Evolutionary conservation across 1,140 invertebrate species (phyloP).

Genomic region (Tyrophagus putrescentiae): DNA sequence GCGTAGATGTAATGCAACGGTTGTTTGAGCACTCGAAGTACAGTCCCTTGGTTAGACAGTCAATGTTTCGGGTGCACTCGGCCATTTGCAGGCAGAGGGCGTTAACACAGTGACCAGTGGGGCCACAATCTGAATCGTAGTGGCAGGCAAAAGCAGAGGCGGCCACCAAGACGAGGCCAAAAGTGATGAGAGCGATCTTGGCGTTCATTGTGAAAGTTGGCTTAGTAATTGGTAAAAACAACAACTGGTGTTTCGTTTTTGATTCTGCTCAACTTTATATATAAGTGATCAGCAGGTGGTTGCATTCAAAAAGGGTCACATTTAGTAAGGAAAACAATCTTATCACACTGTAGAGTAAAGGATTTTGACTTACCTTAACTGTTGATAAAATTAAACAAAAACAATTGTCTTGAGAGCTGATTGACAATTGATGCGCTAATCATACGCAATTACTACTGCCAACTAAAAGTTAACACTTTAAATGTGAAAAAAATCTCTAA

Average conservation of each 20-base stretch:
- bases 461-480: too few species aligned
- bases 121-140: constrained; percentile 19
- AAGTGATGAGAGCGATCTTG: background rate
- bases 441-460: too few species aligned
- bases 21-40: constrained; percentile 3
- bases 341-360: too few species aligned
- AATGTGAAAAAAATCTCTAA: too few species aligned
- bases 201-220: background rate
- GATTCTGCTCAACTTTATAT: background rate
- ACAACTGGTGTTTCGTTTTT: background rate
- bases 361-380: too few species aligned
- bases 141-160: background rate
- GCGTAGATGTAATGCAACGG: constrained; percentile 11
- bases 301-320: background rate
- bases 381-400: too few species aligned
- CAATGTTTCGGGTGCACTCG: constrained; percentile 11
- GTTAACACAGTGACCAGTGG: constrained; percentile 15
- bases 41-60: constrained; percentile 17
- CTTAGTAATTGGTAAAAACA: too few species aligned
- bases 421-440: too few species aligned
- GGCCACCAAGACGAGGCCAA: background rate
- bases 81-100: background rate
- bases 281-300: background rate
- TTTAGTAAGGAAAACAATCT: background rate
- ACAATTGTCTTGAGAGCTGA: too few species aligned